Evolutionary conservation across 2,113 vertebrate genomes (phyloP).

Genomic region (Oreotrochilus melanogaster): DNA sequence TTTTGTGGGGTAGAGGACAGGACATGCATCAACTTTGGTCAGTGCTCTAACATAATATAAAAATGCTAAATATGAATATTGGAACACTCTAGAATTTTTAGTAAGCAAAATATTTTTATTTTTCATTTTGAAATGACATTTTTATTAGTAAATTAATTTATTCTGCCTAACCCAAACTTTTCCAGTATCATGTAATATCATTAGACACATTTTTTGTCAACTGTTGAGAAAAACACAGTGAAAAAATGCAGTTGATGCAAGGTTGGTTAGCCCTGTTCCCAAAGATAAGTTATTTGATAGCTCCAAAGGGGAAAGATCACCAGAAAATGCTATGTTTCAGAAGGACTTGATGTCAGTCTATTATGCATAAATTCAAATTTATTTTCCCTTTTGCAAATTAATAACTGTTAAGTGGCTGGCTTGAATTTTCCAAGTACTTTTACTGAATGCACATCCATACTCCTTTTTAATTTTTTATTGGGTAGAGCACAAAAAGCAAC

Average conservation of each 20-base stretch:
- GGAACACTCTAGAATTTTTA: not conserved
- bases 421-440: not conserved
- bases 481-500: not conserved
- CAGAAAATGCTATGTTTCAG: not conserved
- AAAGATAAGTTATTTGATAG: not conserved
- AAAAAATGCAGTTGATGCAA: not conserved
- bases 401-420: not conserved
- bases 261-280: not conserved
- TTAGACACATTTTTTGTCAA: not conserved
- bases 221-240: not conserved
- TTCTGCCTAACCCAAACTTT: not conserved
- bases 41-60: not conserved
- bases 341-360: not conserved
- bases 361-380: not conserved
- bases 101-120: not conserved
- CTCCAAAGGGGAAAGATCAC: not conserved
- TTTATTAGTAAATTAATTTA: not conserved
- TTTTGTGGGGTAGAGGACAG: not conserved
- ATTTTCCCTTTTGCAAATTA: not conserved
- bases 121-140: not conserved
- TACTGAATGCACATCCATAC: not conserved
- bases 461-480: not conserved
- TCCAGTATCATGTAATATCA: not conserved
- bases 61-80: not conserved
- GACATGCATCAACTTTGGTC: not conserved